These are phyloP conservation scores for Triplophysa tibetana DNA, from an alignment of 2,113 vertebrate genomes.

Conservation along the genomic window DNA sequence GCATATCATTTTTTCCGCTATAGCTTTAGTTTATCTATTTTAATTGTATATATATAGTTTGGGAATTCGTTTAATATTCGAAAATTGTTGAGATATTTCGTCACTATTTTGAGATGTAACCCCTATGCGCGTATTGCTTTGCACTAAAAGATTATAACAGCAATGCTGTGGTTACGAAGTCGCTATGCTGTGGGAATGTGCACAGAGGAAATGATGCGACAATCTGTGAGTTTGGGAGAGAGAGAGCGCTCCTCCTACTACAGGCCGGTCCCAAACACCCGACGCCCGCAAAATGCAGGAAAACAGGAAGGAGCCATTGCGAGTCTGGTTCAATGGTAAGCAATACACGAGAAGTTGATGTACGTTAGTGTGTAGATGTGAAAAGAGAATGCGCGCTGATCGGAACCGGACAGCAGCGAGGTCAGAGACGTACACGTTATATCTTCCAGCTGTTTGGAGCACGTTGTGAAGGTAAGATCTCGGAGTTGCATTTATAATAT, in stretches of 20 bases:
- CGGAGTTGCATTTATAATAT: not conserved
- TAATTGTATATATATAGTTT: too few relatives aligned
- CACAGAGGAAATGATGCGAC: not conserved
- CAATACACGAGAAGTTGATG: conserved; percentile 24
- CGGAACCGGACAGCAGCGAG: conserved; percentile 50
- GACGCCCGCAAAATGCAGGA: not conserved
- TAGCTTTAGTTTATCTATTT: too few relatives aligned
- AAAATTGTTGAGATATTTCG: too few relatives aligned
- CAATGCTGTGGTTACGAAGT: too few relatives aligned
- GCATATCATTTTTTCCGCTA: too few relatives aligned
- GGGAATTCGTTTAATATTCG: too few relatives aligned
- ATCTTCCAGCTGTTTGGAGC: not conserved
- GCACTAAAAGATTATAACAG: too few relatives aligned
- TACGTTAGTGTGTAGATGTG: conserved; percentile 36
- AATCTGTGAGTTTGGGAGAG: not conserved
- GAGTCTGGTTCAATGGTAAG: not conserved
- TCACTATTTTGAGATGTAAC: too few relatives aligned
- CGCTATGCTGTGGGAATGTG: too few relatives aligned
- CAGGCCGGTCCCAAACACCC: conserved; percentile 14
- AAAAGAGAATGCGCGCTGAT: conserved; percentile 15
- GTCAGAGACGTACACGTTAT: conserved; percentile 56
- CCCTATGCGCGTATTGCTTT: too few relatives aligned
- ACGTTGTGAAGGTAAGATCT: not conserved
- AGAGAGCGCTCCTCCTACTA: conserved; percentile 12
- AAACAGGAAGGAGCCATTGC: not conserved